Evolutionary conservation across 1,140 invertebrate species (phyloP), one percentile per base, ranked within the genome.

Genomic region (Sinonovacula constricta): DNA sequence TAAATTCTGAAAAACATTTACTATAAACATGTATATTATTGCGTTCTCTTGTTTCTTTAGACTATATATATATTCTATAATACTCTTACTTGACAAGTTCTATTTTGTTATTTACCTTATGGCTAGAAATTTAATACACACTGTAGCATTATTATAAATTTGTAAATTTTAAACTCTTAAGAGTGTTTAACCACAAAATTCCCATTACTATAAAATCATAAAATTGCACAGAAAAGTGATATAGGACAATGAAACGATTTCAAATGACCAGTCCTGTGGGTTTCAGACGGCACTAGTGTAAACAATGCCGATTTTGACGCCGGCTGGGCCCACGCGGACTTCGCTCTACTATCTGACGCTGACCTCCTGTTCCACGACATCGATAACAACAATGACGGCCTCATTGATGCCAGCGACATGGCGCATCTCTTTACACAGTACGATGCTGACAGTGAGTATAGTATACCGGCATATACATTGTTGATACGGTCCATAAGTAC

Each of bases 221-320:
- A n/a, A n/a, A n/a, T n/a, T n/a, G n/a, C n/a, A n/a, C n/a, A n/a
- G n/a, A n/a, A n/a, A n/a, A n/a, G n/a, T n/a, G n/a, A n/a, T n/a
- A n/a, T n/a, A n/a, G n/a, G n/a, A n/a, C n/a, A n/a, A n/a, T n/a
- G n/a, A n/a, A n/a, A n/a, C n/a, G n/a, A n/a, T n/a, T n/a, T n/a
- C n/a, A n/a, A n/a, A 57, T 57, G 5, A 57, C 24, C 7, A 57
- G 18, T 57, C 22, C 30, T 66, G 4, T 49, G 30, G 3, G 31
- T 54, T 49, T 1, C 36, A 85, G 85, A 60, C 34, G 83, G 85
- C 33, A 28, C 67, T 30, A 49, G 26, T 1, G 76, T 86, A 1
- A 75, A 69, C 5, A 81, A 80, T 65, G n/a, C 60, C 12, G 85
- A 86, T 53, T 82, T 85, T 62, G 80, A 83, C 15, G 53, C 66